Percentiles rank a stretch among this genome's conserved stretches.
These are phyloP conservation scores for Ceratina australensis DNA, from an alignment of 1,140 invertebrate species.

Conservation along the genomic window DNA sequence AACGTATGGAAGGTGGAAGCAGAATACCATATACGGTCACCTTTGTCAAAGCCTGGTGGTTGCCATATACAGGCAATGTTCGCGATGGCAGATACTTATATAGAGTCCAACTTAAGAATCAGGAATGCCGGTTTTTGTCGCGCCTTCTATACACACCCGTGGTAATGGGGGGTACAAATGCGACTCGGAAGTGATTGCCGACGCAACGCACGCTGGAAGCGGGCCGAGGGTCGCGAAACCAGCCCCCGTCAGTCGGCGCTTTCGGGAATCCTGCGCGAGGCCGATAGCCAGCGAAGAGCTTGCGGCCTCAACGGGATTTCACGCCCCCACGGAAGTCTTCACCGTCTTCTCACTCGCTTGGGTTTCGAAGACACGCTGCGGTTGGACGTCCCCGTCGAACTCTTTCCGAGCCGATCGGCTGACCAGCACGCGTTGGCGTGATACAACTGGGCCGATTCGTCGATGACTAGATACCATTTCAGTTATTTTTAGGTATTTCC, in stretches of 20 bases:
- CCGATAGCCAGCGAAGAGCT: background rate
- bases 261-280: conserved; percentile 42
- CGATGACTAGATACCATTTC: background rate
- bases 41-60: conserved; percentile 77
- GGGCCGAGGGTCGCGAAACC: conserved; percentile 24
- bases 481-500: background rate
- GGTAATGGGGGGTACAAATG: conserved; percentile 65
- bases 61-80: conserved; percentile 78
- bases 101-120: conserved; percentile 76
- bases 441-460: background rate
- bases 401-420: background rate
- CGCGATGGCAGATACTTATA: conserved; percentile 75
- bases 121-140: conserved; percentile 76
- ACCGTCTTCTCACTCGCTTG: background rate
- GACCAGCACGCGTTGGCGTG: background rate
- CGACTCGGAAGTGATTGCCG: conserved; percentile 60
- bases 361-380: background rate
- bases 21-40: conserved; percentile 75
- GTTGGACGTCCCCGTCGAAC: background rate
- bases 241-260: conserved; percentile 23
- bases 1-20: conserved; percentile 73
- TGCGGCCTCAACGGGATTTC: background rate
- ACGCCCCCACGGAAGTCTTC: background rate
- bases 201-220: conserved; percentile 26
- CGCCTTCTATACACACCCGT: conserved; percentile 71